Percentiles rank a stretch among this genome's conserved stretches.
Conservation (phyloP, 2,888 invertebrate genomes). For the Colostygia pectinataria region DNA sequence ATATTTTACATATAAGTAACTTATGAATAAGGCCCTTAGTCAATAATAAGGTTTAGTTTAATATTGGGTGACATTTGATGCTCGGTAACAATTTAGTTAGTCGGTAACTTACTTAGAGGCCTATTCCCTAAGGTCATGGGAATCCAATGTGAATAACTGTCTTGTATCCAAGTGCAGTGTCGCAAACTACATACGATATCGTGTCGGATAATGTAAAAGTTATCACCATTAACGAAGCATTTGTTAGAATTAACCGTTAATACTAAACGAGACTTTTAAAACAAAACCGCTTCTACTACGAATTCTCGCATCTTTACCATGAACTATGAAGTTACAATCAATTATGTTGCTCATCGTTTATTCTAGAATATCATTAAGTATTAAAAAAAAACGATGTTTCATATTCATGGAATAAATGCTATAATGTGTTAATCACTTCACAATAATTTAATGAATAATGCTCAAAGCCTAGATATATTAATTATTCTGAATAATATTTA, state of each 20-base stretch:
- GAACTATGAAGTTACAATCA: not conserved
- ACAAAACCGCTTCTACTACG: not conserved
- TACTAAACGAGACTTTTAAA: not conserved
- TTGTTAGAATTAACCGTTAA: not conserved
- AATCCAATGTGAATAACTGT: too few relatives aligned
- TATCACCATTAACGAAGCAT: too few relatives aligned
- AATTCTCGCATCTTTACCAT: conserved; percentile 5
- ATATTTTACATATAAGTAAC: conserved; percentile 30
- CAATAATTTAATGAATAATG: conserved; percentile 12
- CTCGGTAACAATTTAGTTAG: too few relatives aligned
- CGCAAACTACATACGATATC: too few relatives aligned
- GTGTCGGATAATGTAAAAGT: too few relatives aligned
- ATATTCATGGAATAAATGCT: conserved; percentile 9
- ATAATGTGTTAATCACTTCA: conserved; percentile 5
- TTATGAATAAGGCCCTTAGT: conserved; percentile 19
- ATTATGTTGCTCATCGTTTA: not conserved
- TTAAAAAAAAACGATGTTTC: not conserved
- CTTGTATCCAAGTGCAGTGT: too few relatives aligned
- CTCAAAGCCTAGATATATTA: conserved; percentile 13
- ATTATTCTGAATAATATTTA: conserved; percentile 7
- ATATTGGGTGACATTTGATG: too few relatives aligned
- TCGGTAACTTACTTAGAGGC: too few relatives aligned
- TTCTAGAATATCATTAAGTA: conserved; percentile 5
- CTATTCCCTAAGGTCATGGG: too few relatives aligned
- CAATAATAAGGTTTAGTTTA: conserved; percentile 23